Percentiles rank a stretch among this genome's conserved stretches.
Conservation (phyloP, 2,113 vertebrate species). For the Hyla sarda region DNA sequence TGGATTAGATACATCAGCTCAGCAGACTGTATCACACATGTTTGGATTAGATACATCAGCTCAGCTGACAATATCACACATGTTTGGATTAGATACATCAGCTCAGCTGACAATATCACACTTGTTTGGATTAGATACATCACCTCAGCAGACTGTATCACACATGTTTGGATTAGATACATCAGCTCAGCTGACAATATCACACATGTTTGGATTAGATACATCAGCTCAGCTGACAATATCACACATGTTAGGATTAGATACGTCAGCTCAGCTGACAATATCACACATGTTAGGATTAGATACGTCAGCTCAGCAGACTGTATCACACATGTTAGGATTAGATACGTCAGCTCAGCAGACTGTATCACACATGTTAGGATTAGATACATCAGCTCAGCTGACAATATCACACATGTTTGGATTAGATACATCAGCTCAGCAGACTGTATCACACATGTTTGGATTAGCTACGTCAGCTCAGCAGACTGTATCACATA, state of each 20-base stretch:
- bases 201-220: not conserved
- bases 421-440: no score
- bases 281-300: not conserved
- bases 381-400: no score
- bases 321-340: not conserved
- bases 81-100: no score
- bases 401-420: no score
- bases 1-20: conserved; percentile 2
- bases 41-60: no score
- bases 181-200: no score
- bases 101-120: no score
- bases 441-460: not conserved
- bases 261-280: not conserved
- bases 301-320: conserved; percentile 2
- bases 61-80: no score
- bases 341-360: conserved; percentile 8
- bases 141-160: not conserved
- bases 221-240: not conserved
- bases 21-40: not conserved
- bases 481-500: not conserved
- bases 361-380: no score
- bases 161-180: no score
- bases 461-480: not conserved
- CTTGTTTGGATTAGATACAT: no score
- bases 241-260: not conserved